Evolutionary conservation across 2,113 vertebrate genomes (phyloP).

Genomic region (Microtus oregoni): DNA sequence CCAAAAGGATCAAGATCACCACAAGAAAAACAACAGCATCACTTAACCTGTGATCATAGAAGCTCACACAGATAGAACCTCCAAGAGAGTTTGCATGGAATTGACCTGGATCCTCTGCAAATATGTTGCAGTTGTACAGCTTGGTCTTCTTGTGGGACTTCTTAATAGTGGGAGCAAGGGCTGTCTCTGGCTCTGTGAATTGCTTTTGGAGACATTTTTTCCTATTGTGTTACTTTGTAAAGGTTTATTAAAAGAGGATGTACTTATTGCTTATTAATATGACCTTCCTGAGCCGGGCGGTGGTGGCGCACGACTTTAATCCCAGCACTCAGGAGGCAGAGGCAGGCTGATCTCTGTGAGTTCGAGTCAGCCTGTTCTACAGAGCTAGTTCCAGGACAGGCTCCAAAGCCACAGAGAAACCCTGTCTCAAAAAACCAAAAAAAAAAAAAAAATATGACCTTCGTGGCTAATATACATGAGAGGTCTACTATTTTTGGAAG

Average conservation of each 20-base stretch:
- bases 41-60: neutral
- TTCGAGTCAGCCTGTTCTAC: no score
- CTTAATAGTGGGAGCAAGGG: neutral
- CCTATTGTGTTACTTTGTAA: neutral
- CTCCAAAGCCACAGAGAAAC: no score
- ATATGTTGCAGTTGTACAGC: neutral
- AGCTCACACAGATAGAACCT: neutral
- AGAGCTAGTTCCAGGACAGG: no score
- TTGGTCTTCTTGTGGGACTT: neutral
- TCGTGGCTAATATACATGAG: neutral
- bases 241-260: neutral
- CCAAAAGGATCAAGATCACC: neutral
- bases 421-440: no score
- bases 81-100: neutral
- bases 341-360: no score
- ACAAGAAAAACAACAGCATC: neutral
- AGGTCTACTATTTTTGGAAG: neutral
- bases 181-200: neutral
- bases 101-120: neutral
- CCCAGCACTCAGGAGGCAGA: no score
- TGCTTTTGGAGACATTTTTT: neutral
- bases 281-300: neutral
- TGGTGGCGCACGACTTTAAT: no score
- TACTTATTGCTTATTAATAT: neutral
- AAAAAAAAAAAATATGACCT: neutral